Conservation (phyloP, 1,140 invertebrate genomes). For the Aplysia californica region DNA sequence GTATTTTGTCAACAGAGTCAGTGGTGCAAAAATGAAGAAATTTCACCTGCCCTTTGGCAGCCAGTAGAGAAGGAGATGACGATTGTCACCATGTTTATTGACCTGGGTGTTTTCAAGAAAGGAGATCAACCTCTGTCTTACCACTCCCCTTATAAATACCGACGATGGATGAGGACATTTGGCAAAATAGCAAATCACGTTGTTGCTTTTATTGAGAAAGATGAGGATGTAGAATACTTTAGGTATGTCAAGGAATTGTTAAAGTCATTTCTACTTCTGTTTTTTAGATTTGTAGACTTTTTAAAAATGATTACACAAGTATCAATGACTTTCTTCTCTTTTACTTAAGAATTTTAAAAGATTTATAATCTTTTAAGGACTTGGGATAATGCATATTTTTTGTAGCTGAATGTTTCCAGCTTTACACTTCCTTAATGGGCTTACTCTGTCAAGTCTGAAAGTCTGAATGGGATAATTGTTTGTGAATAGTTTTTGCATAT, state of each 20-base stretch:
- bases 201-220: constrained; percentile 21
- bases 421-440: too few relatives aligned
- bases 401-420: too few relatives aligned
- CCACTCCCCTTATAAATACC: constrained; percentile 25
- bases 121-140: constrained; percentile 12
- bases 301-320: not conserved
- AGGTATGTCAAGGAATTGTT: constrained; percentile 1
- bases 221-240: constrained; percentile 19
- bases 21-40: too few relatives aligned
- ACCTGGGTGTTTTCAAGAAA: constrained; percentile 24
- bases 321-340: not conserved
- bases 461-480: too few relatives aligned
- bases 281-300: not conserved
- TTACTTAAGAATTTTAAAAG: not conserved
- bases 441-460: too few relatives aligned
- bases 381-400: not conserved
- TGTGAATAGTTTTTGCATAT: too few relatives aligned
- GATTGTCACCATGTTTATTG: constrained; percentile 25
- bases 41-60: too few relatives aligned
- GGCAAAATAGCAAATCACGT: constrained; percentile 23
- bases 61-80: too few relatives aligned
- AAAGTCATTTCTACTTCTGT: not conserved
- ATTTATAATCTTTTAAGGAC: not conserved
- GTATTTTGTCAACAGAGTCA: too few relatives aligned
- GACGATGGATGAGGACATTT: constrained; percentile 21